These are phyloP conservation scores for Sciurus niger DNA, from an alignment of 2,113 vertebrate genomes.

Conservation along the genomic window DNA sequence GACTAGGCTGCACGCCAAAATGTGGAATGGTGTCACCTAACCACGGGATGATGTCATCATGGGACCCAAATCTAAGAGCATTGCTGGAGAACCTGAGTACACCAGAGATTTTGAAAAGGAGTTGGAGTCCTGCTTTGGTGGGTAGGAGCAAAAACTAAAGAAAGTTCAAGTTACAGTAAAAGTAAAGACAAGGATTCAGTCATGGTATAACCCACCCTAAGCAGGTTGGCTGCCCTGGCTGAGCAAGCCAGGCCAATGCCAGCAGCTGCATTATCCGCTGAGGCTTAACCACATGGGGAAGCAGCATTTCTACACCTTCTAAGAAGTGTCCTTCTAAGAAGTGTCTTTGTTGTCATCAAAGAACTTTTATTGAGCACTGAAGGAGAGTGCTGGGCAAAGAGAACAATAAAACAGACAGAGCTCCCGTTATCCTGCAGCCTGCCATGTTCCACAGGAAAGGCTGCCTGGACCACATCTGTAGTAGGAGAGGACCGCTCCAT, in stretches of 20 bases:
- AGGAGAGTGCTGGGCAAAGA: neutral
- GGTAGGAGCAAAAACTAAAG: neutral
- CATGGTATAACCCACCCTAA: neutral
- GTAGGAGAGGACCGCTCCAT: neutral
- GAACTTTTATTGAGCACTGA: neutral
- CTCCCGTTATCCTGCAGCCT: neutral
- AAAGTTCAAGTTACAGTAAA: neutral
- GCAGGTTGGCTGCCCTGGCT: neutral
- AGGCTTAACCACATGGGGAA: neutral
- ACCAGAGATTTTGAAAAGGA: neutral
- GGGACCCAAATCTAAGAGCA: neutral
- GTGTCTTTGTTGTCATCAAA: neutral
- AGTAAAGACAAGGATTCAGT: neutral
- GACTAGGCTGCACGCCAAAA: neutral
- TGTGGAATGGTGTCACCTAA: neutral
- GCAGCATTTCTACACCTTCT: neutral
- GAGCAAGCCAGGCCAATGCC: neutral
- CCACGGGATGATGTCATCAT: neutral
- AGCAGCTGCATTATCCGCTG: no score
- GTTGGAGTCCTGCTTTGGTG: neutral
- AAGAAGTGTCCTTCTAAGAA: neutral
- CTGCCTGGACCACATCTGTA: neutral
- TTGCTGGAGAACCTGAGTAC: neutral
- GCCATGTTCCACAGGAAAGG: fast-evolving
- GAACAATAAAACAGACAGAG: neutral